Evolutionary conservation across 2,113 vertebrate species (phyloP), one percentile per base, ranked within the genome.

Genomic region (Ceratotherium simum): DNA sequence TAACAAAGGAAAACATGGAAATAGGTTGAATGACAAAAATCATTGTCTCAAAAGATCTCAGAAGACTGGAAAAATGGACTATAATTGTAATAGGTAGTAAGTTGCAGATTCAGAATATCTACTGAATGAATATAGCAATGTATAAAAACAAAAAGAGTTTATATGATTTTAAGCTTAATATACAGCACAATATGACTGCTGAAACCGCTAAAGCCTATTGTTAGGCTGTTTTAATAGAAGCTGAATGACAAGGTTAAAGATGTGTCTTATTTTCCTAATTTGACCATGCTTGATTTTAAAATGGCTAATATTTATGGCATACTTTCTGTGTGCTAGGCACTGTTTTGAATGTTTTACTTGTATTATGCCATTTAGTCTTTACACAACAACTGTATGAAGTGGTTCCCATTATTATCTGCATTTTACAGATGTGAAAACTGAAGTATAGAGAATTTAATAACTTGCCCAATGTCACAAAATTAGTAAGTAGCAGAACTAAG

Each of bases 361-460:
- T 31, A 58, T 75, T 90, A 62, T 90, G 21, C 48, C 5, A 42
- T 90, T 86, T 95, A 85, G 88, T 85, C 42, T 88, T 92, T 39
- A 79, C 20, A 36, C 17, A 88, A 16, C 27, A 69, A 46, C 67
- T 64, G 1, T n/a, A 33, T 85, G 51, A 94, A 95, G 12, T 91
- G 36, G 20, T 65, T 83, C 79, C 72, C 91, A 2, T 84, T 93
- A 75, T 93, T 79, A 81, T 73, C 25, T 95, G 23, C 20, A 25
- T 96, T 88, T 97, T 91, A 29, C 23, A 79, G 58, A 64, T 64
- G 33, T 97, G 76, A 70, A 93, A 96, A 81, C 62, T 96, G 86
- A 97, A 96, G 10, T 91, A 64, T 39, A 91, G 70, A 85, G 29
- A 97, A 60, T 84, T 75, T 86, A 92, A 46, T 95, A 86, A 78